Evolutionary conservation across 2,113 vertebrate species (phyloP), one percentile per base, ranked within the genome.

Genomic region (Psilopsiagon aurifrons): DNA sequence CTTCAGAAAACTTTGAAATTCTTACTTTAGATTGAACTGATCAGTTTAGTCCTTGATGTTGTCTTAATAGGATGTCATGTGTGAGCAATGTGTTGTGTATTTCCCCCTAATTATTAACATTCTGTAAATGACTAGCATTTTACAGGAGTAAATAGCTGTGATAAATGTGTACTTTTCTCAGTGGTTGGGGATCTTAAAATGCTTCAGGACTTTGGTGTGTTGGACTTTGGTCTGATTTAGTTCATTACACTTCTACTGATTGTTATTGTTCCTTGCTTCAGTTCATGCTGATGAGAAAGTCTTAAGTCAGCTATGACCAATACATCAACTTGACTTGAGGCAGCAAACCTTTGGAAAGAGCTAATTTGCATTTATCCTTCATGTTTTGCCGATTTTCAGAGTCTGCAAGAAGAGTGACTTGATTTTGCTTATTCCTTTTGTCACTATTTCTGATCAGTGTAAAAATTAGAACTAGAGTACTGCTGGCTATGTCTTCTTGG

Each of bases 401-500:
- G 9, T 73, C 47, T 24, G 28, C 11, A 27, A 47, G n/a, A 62
- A 66, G 2, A 2, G 8, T 63, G 8, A 12, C 4, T 67, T 62
- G 3, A 8, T 25, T 67, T 62, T 17, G 68, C 2, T 52, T 44
- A 31, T 3, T 0, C 5, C 5, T 71, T 66, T 35, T 18, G 13
- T 80, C 39, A 37, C 41, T 57, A 4, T 57, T 57, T 8, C 2
- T 24, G 33, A 7, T 63, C 2, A 3, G 25, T 59, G 11, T 29
- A 28, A 27, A 74, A 49, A 6, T 37, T 24, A 1, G 1, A 54
- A 29, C 4, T 67, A 60, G 10, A 55, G 4, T 15, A 15, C 1
- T 66, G 13, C 16, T 0, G 0, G 0, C 11, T 55, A 62, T 64
- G 4, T 46, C 0, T 0, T n/a, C 7, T 17, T 43, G 9, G 2